These are phyloP conservation scores for Phthorimaea operculella DNA, from an alignment of 1,140 invertebrate species.

Conservation along the genomic window DNA sequence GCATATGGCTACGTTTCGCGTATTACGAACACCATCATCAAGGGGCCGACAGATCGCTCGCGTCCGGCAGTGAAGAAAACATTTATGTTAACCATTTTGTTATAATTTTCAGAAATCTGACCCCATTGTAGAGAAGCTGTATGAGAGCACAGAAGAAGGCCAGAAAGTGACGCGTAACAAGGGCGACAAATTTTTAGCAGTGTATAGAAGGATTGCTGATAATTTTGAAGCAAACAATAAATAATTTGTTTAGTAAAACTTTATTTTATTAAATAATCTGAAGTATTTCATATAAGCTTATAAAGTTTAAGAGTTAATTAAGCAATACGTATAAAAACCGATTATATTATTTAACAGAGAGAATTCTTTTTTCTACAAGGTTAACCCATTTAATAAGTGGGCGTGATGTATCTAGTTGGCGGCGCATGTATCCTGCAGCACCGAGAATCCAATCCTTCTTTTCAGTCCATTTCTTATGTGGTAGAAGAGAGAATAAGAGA, in stretches of 20 bases:
- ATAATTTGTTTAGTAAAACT: slow-evolving; percentile 18
- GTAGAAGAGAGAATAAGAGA: slow-evolving; percentile 39
- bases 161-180: slow-evolving; percentile 97
- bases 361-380: slow-evolving; percentile 48
- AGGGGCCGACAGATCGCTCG: too few species aligned
- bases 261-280: slow-evolving; percentile 9
- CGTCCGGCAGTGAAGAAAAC: too few species aligned
- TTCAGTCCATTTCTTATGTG: slow-evolving; percentile 31
- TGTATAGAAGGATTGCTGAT: slow-evolving; percentile 79
- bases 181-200: slow-evolving; percentile 93
- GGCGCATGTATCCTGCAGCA: slow-evolving; percentile 37
- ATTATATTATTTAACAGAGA: slow-evolving; percentile 12
- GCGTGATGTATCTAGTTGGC: slow-evolving; percentile 38
- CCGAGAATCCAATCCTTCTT: slow-evolving; percentile 41
- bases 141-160: slow-evolving; percentile 96
- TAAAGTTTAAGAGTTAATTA: neutral
- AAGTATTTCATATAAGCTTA: neutral
- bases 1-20: too few species aligned
- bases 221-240: slow-evolving; percentile 16
- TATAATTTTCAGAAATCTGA: slow-evolving; percentile 75
- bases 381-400: slow-evolving; percentile 44
- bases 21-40: too few species aligned
- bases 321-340: too few species aligned
- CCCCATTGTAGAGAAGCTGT: slow-evolving; percentile 88
- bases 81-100: neutral